Evolutionary conservation across 2,888 invertebrate species (phyloP), one percentile per base, ranked within the genome.

Genomic region (Dolomedes plantarius): DNA sequence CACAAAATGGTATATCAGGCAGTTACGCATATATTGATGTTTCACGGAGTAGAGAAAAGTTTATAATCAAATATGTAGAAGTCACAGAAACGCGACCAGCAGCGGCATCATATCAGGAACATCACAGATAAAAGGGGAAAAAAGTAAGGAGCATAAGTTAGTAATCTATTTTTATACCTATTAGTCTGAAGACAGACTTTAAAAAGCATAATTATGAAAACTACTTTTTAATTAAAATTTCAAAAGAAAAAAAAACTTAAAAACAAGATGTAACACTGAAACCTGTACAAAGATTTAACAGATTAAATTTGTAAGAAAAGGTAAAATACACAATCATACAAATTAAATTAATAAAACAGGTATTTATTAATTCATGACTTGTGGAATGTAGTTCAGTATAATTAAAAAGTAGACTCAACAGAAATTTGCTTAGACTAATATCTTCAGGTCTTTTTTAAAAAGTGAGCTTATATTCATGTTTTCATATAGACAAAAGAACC

Each of bases 81-180:
- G 74, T 68, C 69, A 62, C 68, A 64, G 28, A 76, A 56, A 75
- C 41, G 86, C 62, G 79, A 69, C 29, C 76, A 74, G 39, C 75
- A 71, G 36, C 86, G 79, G 68, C 75, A 86, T 7, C 39, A 65
- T 27, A 29, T 56, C 80, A 80, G 80, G 86, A 80, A 28, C 74
- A 80, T 50, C 65, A 76, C 67, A 68, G 71, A 74, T 67, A 81
- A 74, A 16, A 23, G 46, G 23, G 74, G 79, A 79, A 86, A 80
- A 80, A 78, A 80, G 76, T 69, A 86, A 86, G 73, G 85, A 86
- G 78, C 71, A 79, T 41, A 46, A 73, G 85, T 86, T 86, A 86
- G 85, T 86, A 73, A 31, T 74, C 71, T 75, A 50, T 65, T 29
- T n/a, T 62, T n/a, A 23, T 19, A 67, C 67, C 19, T 1, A 32